A percentile compares a stretch with the other conserved stretches of the same genome.
Conservation (phyloP, 1,140 invertebrate genomes). For the Diachasma alloeum region DNA sequence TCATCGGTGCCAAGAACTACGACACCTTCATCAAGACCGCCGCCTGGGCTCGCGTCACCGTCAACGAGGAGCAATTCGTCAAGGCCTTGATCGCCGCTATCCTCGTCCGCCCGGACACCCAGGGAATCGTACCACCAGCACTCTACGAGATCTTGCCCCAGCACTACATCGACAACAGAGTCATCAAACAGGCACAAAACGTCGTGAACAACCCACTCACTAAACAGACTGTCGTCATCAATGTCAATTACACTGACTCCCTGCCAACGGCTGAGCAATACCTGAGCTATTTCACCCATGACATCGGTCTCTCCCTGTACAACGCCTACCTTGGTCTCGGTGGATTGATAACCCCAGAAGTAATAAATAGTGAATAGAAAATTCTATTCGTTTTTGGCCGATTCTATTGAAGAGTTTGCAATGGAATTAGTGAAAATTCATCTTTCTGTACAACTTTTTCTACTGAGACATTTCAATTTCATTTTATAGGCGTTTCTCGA, state of each 20-base stretch:
- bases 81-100: conserved; percentile 57
- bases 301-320: conserved; percentile 74
- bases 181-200: conserved; percentile 62
- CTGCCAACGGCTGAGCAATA: conserved; percentile 64
- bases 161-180: conserved; percentile 60
- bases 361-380: conserved; percentile 31
- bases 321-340: conserved; percentile 73
- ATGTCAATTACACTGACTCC: conserved; percentile 68
- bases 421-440: too few species aligned
- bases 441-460: too few species aligned
- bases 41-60: conserved; percentile 58
- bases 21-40: conserved; percentile 58
- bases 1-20: conserved; percentile 62
- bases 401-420: too few species aligned
- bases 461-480: too few species aligned
- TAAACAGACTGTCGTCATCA: conserved; percentile 43
- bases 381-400: too few species aligned
- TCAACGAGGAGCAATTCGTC: conserved; percentile 62
- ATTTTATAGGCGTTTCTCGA: too few species aligned
- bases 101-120: conserved; percentile 56
- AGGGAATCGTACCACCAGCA: conserved; percentile 60
- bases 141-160: conserved; percentile 66
- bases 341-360: conserved; percentile 61
- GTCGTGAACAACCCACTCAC: conserved; percentile 53
- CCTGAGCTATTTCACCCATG: conserved; percentile 78